phyloP scores from a whole-genome alignment of 2,888 invertebrate genomes.

The Euzophera pinguis region DNA sequence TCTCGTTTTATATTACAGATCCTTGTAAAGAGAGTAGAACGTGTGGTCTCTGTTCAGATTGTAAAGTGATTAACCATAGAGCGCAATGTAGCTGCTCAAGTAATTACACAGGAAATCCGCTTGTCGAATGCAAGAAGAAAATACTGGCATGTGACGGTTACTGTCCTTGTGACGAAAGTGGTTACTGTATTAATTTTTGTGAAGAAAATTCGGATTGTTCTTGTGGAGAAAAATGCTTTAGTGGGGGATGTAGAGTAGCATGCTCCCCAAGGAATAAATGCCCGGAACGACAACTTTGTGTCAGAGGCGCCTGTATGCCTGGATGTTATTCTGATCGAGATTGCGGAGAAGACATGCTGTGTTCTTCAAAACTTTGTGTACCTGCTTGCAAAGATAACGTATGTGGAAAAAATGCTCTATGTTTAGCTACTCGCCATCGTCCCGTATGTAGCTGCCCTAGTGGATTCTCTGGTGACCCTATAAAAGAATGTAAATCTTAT shows the following conservation, averaged over 20 bases:
- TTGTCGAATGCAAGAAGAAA: slow-evolving; percentile 87
- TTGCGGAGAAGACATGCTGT: slow-evolving; percentile 88
- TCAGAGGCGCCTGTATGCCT: slow-evolving; percentile 84
- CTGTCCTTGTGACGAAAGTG: slow-evolving; percentile 90
- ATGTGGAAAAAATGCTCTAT: slow-evolving; percentile 90
- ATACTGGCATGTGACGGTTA: slow-evolving; percentile 85
- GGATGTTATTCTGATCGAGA: slow-evolving; percentile 90
- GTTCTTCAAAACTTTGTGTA: slow-evolving; percentile 83
- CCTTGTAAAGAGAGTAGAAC: slow-evolving; percentile 87
- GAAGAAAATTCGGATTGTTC: slow-evolving; percentile 83
- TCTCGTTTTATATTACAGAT: slow-evolving; percentile 71
- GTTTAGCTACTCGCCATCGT: slow-evolving; percentile 88
- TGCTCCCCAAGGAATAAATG: slow-evolving; percentile 86
- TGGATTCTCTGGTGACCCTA: slow-evolving; percentile 90
- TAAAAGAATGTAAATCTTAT: slow-evolving; percentile 85
- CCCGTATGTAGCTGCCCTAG: slow-evolving; percentile 93
- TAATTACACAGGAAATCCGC: slow-evolving; percentile 90
- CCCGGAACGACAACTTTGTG: slow-evolving; percentile 87
- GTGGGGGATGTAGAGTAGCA: slow-evolving; percentile 85
- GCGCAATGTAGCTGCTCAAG: slow-evolving; percentile 92
- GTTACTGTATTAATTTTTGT: slow-evolving; percentile 88
- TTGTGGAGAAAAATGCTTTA: slow-evolving; percentile 89
- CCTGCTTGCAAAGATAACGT: slow-evolving; percentile 85
- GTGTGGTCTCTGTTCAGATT: slow-evolving; percentile 92
- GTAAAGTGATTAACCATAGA: slow-evolving; percentile 90